Conservation (phyloP, 2,113 vertebrate species). For the Desmodus rotundus region DNA sequence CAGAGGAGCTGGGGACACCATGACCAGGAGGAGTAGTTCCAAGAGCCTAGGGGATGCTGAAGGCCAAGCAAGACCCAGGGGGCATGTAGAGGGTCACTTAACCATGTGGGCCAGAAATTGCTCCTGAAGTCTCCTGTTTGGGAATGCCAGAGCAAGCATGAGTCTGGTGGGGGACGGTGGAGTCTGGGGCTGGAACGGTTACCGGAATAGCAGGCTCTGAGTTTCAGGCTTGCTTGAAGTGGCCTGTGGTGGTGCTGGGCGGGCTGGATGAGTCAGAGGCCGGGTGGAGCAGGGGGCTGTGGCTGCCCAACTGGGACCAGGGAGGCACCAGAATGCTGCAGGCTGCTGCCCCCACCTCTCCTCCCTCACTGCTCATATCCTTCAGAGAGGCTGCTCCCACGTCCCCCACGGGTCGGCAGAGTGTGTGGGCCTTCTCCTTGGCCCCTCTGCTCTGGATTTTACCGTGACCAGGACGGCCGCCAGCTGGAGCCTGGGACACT, state of each 20-base stretch:
- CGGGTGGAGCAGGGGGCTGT: background rate
- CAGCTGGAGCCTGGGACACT: background rate
- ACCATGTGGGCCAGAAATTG: background rate
- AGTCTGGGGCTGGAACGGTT: background rate
- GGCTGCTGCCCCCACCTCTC: background rate
- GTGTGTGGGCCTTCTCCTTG: background rate
- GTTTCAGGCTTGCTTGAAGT: background rate
- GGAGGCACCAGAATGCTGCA: background rate
- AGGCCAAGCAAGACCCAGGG: background rate
- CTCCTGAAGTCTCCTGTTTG: background rate
- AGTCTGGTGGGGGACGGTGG: background rate
- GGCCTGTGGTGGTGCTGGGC: too few relatives aligned
- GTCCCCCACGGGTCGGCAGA: background rate
- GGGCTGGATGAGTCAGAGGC: background rate
- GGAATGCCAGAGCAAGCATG: background rate
- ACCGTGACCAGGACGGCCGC: background rate
- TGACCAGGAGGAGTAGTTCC: background rate
- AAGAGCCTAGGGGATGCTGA: background rate
- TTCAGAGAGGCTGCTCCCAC: background rate
- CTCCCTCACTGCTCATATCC: background rate
- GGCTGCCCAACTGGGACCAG: background rate
- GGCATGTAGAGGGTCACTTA: background rate
- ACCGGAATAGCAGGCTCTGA: background rate
- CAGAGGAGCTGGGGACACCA: background rate
- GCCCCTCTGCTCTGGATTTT: background rate